These are phyloP conservation scores for Drosophila pegasa DNA, from an alignment of 2,888 invertebrate genomes.

Conservation along the genomic window DNA sequence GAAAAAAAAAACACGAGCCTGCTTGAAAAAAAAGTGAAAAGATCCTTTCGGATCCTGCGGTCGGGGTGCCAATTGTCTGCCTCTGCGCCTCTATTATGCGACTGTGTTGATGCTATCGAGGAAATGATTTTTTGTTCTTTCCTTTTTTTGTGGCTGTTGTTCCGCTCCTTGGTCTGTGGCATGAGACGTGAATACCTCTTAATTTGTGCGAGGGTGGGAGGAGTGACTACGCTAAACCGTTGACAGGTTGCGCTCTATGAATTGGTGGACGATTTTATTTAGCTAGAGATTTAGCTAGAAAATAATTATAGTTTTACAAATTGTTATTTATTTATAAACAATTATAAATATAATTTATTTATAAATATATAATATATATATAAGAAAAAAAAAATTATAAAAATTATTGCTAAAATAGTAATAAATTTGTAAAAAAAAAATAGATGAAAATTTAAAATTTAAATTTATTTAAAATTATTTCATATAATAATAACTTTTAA, in stretches of 20 bases:
- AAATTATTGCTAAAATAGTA: no score
- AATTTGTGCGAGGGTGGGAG: background rate
- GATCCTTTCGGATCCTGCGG: conserved; percentile 61
- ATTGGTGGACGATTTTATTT: background rate
- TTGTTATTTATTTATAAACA: no score
- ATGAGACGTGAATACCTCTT: conserved; percentile 12
- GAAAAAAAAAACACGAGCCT: conserved; percentile 35
- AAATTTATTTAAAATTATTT: no score
- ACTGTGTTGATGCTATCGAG: conserved; percentile 62
- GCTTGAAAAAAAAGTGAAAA: conserved; percentile 74
- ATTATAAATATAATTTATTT: no score
- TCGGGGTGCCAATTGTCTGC: conserved; percentile 70
- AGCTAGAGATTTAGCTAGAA: no score
- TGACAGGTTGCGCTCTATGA: background rate
- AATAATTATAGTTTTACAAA: no score
- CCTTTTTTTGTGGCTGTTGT: conserved; percentile 5
- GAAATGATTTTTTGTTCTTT: conserved; percentile 63
- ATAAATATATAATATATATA: no score
- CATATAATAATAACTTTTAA: no score
- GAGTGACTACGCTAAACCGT: background rate
- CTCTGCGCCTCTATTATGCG: conserved; percentile 47
- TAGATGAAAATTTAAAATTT: no score
- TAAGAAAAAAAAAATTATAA: no score
- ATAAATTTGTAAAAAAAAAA: no score
- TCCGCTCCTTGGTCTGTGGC: conserved; percentile 10